phyloP scores from a whole-genome alignment of 2,113 vertebrate genomes.

The Stigmatopora argus region DNA sequence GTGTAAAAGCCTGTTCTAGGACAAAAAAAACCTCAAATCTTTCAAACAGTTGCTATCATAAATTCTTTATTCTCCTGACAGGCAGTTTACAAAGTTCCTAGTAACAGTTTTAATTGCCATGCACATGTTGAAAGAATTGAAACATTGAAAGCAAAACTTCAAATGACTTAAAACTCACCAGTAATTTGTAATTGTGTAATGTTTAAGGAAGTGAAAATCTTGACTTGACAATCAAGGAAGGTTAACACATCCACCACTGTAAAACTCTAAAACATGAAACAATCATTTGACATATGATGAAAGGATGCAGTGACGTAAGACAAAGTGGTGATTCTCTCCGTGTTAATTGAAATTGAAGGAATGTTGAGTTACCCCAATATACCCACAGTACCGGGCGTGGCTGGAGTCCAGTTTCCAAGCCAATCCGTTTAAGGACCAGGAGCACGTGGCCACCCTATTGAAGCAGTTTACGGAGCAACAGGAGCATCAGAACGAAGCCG shows the following conservation, averaged over 20 bases:
- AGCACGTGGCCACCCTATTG: slow-evolving; percentile 73
- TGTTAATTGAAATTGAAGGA: no score
- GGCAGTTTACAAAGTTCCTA: neutral
- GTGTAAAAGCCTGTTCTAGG: no score
- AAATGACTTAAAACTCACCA: neutral
- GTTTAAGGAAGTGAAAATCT: neutral
- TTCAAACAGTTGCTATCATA: neutral
- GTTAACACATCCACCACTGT: neutral
- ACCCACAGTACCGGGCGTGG: slow-evolving; percentile 76
- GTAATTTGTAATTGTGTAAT: neutral
- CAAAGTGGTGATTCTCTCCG: neutral
- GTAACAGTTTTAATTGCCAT: neutral
- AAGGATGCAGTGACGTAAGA: neutral
- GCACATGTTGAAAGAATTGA: neutral
- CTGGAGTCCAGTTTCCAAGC: slow-evolving; percentile 65
- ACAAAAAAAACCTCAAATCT: neutral
- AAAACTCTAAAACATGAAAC: neutral
- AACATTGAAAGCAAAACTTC: neutral
- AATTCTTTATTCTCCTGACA: neutral
- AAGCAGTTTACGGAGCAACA: slow-evolving; percentile 65
- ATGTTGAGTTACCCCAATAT: slow-evolving; percentile 4
- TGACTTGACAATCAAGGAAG: neutral
- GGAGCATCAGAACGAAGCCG: slow-evolving; percentile 44
- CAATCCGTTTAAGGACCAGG: slow-evolving; percentile 76
- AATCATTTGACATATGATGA: neutral